A percentile compares a stretch with the other conserved stretches of the same genome.
Conservation (phyloP, 2,888 invertebrate genomes). For the Cerastis rubricosa region DNA sequence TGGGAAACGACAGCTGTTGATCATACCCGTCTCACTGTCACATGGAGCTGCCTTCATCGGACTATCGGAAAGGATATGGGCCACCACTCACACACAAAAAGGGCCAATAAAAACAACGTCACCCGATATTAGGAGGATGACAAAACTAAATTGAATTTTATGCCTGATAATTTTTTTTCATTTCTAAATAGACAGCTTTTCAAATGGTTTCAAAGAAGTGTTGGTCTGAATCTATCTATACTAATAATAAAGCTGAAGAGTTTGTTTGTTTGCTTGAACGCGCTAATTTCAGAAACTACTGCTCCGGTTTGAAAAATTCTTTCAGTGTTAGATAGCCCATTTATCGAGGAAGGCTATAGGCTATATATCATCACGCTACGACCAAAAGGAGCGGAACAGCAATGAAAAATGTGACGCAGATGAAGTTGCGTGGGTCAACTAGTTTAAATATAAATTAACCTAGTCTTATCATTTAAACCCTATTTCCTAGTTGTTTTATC, state of each 20-base stretch:
- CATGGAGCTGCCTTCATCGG: conserved; percentile 20
- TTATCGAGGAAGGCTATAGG: no score
- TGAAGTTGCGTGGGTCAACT: no score
- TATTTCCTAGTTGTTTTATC: not conserved
- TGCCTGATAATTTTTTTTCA: not conserved
- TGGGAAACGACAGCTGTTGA: conserved; percentile 47
- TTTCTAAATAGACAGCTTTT: not conserved
- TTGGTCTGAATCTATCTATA: not conserved
- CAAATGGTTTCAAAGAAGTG: not conserved
- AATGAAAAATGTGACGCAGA: no score
- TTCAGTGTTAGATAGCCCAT: no score
- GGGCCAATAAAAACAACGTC: conserved; percentile 39
- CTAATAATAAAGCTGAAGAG: no score
- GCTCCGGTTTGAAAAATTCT: no score
- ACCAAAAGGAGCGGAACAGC: no score
- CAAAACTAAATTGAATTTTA: conserved; percentile 10
- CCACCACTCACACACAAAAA: conserved; percentile 18
- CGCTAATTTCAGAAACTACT: no score
- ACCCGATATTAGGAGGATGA: conserved; percentile 19
- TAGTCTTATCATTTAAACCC: not conserved
- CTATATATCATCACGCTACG: no score
- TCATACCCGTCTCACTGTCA: conserved; percentile 55
- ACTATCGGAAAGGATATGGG: conserved; percentile 17
- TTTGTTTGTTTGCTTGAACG: no score
- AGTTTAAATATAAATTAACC: not conserved